phyloP scores from a whole-genome alignment of 2,888 invertebrate species.

The Amphipyra berbera region DNA sequence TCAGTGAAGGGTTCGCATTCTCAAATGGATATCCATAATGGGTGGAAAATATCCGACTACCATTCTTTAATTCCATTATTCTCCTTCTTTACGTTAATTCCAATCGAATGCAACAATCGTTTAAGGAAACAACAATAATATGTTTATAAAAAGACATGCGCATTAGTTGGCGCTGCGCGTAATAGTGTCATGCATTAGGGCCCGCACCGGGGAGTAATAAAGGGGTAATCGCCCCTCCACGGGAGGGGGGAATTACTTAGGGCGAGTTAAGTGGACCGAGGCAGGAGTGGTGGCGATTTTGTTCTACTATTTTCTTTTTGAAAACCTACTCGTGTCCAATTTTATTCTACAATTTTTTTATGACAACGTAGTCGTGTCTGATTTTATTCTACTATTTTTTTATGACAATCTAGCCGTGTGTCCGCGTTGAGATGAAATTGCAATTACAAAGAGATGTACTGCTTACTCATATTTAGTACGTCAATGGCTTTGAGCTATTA shows the following conservation, averaged over 20 bases:
- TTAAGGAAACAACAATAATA: conserved; percentile 61
- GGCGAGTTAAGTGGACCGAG: conserved; percentile 63
- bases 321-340: background rate
- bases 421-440: too few relatives aligned
- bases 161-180: conserved; percentile 80
- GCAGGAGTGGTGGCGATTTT: conserved; percentile 56
- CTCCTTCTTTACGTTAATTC: background rate
- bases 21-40: too few relatives aligned
- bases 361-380: too few relatives aligned
- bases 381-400: too few relatives aligned
- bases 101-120: conserved; percentile 32
- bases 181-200: conserved; percentile 87
- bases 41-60: too few relatives aligned
- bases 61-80: background rate
- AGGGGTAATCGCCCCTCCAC: conserved; percentile 85
- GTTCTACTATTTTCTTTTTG: conserved; percentile 13
- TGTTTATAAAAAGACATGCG: conserved; percentile 75
- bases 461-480: too few relatives aligned
- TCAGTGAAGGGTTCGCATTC: too few relatives aligned
- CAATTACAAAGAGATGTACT: too few relatives aligned
- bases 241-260: conserved; percentile 78
- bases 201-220: conserved; percentile 82
- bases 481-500: too few relatives aligned
- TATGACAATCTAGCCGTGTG: too few relatives aligned
- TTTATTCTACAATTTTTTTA: too few relatives aligned